Percentiles rank a stretch among this genome's conserved stretches.
phyloP scores from a whole-genome alignment of 2,113 vertebrate species.

The Brachirus orientalis region DNA sequence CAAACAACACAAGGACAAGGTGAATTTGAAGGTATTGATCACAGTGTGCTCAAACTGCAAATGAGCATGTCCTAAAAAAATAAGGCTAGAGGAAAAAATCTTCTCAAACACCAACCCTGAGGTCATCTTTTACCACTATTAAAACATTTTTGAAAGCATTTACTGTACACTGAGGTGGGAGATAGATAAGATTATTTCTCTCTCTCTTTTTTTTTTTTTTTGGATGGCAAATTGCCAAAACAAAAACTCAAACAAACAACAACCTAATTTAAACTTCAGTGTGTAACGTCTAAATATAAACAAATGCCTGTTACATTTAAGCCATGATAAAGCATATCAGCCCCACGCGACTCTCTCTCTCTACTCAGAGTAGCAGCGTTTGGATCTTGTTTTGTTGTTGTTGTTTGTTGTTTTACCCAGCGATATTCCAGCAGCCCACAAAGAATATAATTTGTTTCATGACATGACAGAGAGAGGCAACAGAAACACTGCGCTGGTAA shows the following conservation, averaged over 20 bases:
- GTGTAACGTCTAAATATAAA: no score
- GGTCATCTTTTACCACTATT: background rate
- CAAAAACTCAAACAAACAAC: background rate
- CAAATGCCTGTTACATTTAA: no score
- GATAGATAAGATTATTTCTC: background rate
- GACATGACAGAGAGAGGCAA: no score
- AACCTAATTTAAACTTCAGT: no score
- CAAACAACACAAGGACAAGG: conserved; percentile 18
- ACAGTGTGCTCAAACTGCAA: conserved; percentile 6
- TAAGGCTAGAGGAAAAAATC: background rate
- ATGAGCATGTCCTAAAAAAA: background rate
- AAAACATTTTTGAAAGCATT: background rate
- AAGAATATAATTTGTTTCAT: no score
- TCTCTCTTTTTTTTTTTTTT: background rate
- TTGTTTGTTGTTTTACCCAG: no score
- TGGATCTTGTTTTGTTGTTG: no score
- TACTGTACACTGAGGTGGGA: background rate
- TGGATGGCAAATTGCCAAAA: background rate
- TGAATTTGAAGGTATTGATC: conserved; percentile 24
- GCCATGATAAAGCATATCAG: no score
- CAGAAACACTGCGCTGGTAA: no score
- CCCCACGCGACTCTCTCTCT: no score
- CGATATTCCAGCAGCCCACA: no score
- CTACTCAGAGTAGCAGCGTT: no score
- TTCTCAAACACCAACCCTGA: background rate